Evolutionary conservation across 1,140 invertebrate genomes (phyloP).

Genomic region (Orius laevigatus): DNA sequence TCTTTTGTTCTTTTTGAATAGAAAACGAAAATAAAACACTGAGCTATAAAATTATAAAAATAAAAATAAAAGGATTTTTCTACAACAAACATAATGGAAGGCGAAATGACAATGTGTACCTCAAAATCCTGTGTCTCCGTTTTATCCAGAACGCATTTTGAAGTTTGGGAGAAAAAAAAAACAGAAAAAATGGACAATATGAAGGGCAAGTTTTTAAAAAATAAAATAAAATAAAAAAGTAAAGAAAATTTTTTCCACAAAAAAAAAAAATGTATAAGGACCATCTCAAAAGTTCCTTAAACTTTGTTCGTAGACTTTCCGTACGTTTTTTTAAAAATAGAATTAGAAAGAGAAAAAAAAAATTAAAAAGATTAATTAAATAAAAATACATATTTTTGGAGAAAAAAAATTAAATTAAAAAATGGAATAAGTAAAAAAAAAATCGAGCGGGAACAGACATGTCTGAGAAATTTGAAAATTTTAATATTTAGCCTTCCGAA

Average conservation of each 20-base stretch:
- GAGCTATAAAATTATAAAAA: conserved; percentile 12
- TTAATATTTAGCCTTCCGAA: conserved; percentile 11
- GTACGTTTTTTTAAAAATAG: conserved; percentile 1
- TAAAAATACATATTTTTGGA: conserved; percentile 12
- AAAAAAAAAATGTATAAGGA: conserved; percentile 45
- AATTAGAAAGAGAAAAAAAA: conserved; percentile 4
- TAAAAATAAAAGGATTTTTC: conserved; percentile 14
- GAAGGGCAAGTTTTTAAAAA: conserved; percentile 9
- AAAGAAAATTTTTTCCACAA: conserved; percentile 14
- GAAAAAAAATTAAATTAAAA: conserved; percentile 13
- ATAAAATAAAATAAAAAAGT: conserved; percentile 9
- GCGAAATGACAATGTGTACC: conserved; percentile 30
- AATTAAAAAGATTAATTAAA: conserved; percentile 14
- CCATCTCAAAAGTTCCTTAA: conserved; percentile 94
- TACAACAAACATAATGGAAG: conserved; percentile 17
- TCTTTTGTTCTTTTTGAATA: neutral
- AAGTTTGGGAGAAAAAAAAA: conserved; percentile 28
- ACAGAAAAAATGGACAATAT: conserved; percentile 34
- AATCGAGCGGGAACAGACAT: conserved; percentile 13
- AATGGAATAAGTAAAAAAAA: conserved; percentile 13
- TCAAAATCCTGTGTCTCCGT: conserved; percentile 48
- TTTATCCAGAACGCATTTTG: conserved; percentile 22
- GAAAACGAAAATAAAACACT: conserved; percentile 13
- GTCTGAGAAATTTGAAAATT: conserved; percentile 13
- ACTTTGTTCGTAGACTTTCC: conserved; percentile 25